Base-by-base conservation (phyloP, 2,888 invertebrate species). In the Ectobius pallidus region DNA sequence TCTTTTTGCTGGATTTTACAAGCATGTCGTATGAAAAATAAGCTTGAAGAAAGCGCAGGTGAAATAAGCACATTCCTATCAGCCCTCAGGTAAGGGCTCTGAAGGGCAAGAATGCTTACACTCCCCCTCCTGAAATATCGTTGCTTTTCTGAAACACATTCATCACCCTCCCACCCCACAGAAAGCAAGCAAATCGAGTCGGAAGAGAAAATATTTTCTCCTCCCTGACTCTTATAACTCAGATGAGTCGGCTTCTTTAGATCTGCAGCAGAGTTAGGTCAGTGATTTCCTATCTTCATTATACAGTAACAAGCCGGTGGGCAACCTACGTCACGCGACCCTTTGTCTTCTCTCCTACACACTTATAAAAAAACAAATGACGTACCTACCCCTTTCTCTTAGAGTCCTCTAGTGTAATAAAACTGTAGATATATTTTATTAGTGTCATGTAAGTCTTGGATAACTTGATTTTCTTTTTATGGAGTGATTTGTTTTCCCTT, bases 181-280 rank as follows among this genome's bases (percentile, higher is more conserved):
- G 34, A 1, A 6, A 11, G 14, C 1, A 58, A 58, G 58, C 30
- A 30, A 30, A 58, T 58, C 58, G 27, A 63, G 22, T 65, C 18
- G 44, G 27, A 44, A 46, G 27, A 27, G 18, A 65, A 44, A 65
- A 65, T 65, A 65, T 65, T 65, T 65, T 46, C 65, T 30, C 65
- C 22, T 4, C 16, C 65, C 65, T n/a, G 58, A 14, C 34, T 34
- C 11, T 11, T 34, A 7, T 34, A 7, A 34, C 34, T 7, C 6
- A 65, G 20, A 22, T 18, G n/a, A 20, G 27, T 18, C 44, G 42
- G 27, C 25, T 25, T 65, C 44, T 44, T 42, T 25, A 44, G 22
- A 65, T 4, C 34, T 58, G 30, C n/a, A 27, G 4, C 22, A n/a
- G 61, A 14, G 65, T 27, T 42, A 2, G 14, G 20, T 16, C 7